These are phyloP conservation scores for Tetanocera ferruginea DNA, from an alignment of 2,888 invertebrate species.

Conservation along the genomic window DNA sequence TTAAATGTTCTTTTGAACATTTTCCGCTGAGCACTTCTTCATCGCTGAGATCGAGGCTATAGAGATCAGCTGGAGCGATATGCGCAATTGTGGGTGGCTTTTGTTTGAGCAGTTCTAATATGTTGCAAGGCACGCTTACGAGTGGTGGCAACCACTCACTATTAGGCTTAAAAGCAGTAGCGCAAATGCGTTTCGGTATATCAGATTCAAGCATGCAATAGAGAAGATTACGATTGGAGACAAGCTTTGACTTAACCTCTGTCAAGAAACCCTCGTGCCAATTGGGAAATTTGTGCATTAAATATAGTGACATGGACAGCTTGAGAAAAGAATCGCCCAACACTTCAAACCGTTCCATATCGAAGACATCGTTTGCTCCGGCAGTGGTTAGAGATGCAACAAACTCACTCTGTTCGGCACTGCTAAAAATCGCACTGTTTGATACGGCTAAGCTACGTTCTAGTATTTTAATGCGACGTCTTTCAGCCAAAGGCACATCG, in stretches of 20 bases:
- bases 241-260: slow-evolving; percentile 75
- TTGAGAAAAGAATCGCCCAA: slow-evolving; percentile 90
- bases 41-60: slow-evolving; percentile 69
- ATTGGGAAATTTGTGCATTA: slow-evolving; percentile 75
- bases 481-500: slow-evolving; percentile 42
- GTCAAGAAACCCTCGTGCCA: slow-evolving; percentile 84
- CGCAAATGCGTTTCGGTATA: slow-evolving; percentile 56
- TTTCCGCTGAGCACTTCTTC: slow-evolving; percentile 69
- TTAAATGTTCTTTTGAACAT: slow-evolving; percentile 52
- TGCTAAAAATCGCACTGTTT: slow-evolving; percentile 30
- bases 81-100: slow-evolving; percentile 48
- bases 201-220: slow-evolving; percentile 74
- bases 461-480: slow-evolving; percentile 54
- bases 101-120: slow-evolving; percentile 58
- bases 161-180: slow-evolving; percentile 75
- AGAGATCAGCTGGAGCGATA: slow-evolving; percentile 71
- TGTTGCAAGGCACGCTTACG: slow-evolving; percentile 74
- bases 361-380: slow-evolving; percentile 79
- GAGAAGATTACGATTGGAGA: slow-evolving; percentile 88
- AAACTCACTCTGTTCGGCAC: slow-evolving; percentile 65
- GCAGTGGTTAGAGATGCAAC: slow-evolving; percentile 77
- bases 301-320: slow-evolving; percentile 78
- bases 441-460: slow-evolving; percentile 48
- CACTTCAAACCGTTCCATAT: slow-evolving; percentile 85
- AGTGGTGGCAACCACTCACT: slow-evolving; percentile 88